These are phyloP conservation scores for Kryptolebias marmoratus DNA, from an alignment of 2,113 vertebrate species.

Conservation along the genomic window DNA sequence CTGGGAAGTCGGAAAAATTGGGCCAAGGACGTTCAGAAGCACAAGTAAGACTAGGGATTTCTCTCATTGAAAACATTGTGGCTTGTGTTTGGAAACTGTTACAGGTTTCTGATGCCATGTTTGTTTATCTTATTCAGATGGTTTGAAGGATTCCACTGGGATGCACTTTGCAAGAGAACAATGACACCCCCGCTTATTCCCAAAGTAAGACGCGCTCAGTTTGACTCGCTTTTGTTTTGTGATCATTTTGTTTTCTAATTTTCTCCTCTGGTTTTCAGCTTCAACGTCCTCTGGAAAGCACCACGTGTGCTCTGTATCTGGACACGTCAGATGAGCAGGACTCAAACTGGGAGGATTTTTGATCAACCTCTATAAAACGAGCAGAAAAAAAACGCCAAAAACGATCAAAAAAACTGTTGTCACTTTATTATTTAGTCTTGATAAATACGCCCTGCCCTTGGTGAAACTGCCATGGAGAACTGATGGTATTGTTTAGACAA, in stretches of 20 bases:
- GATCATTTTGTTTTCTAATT: neutral
- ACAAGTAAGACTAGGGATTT: conserved; percentile 73
- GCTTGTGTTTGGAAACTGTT: conserved; percentile 4
- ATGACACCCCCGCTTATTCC: conserved; percentile 69
- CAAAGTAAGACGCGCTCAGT: conserved; percentile 63
- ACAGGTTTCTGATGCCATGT: conserved; percentile 19
- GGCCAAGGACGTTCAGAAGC: conserved; percentile 80
- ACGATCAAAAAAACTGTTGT: neutral
- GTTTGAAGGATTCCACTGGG: conserved; percentile 84
- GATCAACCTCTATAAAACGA: conserved; percentile 25
- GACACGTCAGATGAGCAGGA: conserved; percentile 48
- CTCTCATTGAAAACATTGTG: conserved; percentile 13
- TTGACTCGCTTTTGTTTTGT: conserved; percentile 1
- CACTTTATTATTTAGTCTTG: neutral
- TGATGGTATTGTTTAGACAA: conserved; percentile 13
- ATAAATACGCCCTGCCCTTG: neutral
- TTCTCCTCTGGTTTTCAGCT: conserved; percentile 59
- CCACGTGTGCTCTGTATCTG: conserved; percentile 33
- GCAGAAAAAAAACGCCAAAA: neutral
- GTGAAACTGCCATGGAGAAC: too few relatives aligned
- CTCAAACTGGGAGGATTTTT: conserved; percentile 78
- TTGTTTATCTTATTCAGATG: conserved; percentile 64
- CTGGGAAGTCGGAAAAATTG: conserved; percentile 76
- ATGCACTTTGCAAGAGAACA: conserved; percentile 68
- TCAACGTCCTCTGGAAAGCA: conserved; percentile 40